phyloP scores from a whole-genome alignment of 1,140 invertebrate genomes.

The Atta colombica region DNA sequence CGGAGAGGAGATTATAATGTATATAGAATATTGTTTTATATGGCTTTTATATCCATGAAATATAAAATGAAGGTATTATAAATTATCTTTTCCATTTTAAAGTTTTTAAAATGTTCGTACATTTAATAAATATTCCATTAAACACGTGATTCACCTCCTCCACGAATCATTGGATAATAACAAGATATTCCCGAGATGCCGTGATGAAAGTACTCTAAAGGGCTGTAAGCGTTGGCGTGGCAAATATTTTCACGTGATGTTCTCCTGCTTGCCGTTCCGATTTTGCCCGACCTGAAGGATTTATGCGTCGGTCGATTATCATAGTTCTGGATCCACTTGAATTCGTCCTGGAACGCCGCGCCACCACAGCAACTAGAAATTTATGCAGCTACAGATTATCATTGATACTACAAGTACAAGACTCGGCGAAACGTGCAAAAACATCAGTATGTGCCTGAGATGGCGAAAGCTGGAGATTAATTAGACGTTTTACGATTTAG shows the following conservation, averaged over 20 bases:
- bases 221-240: neutral
- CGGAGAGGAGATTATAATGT: neutral
- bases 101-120: neutral
- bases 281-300: constrained; percentile 46
- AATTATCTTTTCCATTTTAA: neutral
- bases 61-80: neutral
- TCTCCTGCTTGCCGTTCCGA: constrained; percentile 50
- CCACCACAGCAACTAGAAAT: constrained; percentile 48
- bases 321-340: constrained; percentile 53
- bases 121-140: constrained; percentile 28
- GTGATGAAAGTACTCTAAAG: constrained; percentile 25
- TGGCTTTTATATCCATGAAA: constrained; percentile 4
- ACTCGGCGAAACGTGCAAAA: constrained; percentile 45
- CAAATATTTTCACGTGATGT: constrained; percentile 59
- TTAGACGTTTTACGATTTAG: constrained; percentile 25
- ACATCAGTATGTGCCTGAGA: constrained; percentile 15
- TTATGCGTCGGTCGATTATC: constrained; percentile 71
- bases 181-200: neutral
- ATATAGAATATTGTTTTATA: too few species aligned
- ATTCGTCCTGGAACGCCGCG: constrained; percentile 42
- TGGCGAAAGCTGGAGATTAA: constrained; percentile 35
- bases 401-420: constrained; percentile 31
- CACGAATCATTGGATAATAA: neutral
- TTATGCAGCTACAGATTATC: constrained; percentile 67
- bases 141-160: neutral